These are phyloP conservation scores for Dasyornis broadbenti DNA, from an alignment of 2,113 vertebrate genomes.

Conservation along the genomic window DNA sequence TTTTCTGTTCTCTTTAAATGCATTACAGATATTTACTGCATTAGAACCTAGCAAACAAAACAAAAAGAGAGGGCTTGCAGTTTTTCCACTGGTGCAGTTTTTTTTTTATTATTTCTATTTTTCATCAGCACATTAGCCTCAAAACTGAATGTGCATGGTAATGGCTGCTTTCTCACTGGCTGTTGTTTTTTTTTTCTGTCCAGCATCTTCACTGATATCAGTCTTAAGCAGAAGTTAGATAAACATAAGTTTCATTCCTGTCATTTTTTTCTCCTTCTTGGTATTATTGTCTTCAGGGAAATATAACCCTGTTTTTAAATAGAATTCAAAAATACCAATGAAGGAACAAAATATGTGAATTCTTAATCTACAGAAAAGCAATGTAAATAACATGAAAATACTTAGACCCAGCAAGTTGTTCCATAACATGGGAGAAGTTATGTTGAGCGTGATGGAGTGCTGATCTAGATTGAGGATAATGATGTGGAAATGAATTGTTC, in stretches of 20 bases:
- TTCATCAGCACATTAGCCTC: not conserved
- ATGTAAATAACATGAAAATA: not conserved
- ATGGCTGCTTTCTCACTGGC: not conserved
- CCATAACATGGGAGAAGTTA: not conserved
- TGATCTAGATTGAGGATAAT: not conserved
- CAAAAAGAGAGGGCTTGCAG: fast-evolving
- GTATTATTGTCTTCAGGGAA: not conserved
- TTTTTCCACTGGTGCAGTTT: fast-evolving
- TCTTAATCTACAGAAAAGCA: not conserved
- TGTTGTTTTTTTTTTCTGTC: not conserved
- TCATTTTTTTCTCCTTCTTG: not conserved
- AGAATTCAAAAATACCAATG: not conserved
- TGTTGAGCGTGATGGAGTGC: not conserved
- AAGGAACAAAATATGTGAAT: not conserved
- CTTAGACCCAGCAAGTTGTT: not conserved
- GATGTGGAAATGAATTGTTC: not conserved
- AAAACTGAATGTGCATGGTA: not conserved
- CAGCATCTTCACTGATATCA: not conserved
- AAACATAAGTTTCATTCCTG: not conserved
- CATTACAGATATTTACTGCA: not conserved
- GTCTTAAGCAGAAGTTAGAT: not conserved
- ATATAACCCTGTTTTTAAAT: not conserved
- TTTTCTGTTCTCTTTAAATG: not conserved
- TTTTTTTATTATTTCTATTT: not conserved
- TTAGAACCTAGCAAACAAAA: not conserved